Base-by-base conservation (phyloP, 2,888 invertebrate genomes). In the Scaptomyza tumidula region DNA sequence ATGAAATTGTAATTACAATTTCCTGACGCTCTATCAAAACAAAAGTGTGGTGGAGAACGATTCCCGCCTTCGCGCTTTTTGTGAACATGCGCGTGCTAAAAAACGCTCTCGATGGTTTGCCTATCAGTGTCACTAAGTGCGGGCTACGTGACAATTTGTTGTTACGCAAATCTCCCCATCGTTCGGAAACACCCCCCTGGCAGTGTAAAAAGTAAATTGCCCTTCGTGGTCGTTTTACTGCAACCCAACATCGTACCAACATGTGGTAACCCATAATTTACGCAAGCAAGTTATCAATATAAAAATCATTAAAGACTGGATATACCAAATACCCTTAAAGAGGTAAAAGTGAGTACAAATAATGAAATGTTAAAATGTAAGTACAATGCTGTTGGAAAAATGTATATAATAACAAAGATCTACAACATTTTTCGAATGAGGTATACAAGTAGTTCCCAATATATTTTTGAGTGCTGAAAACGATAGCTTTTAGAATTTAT, bases 241-340 rank as follows among this genome's bases (percentile, higher is more conserved):
- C 80, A 80, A 76, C 71, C 87, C 76, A 69, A 75, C 75, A 62
- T 75, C 58, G 63, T 68, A 73, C 81, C 71, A 86, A 76, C 85
- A 86, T 86, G 85, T 85, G 85, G 85, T 80, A 86, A 86, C 87
- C 85, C 75, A 78, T 86, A 86, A 86, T 86, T 86, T 87, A 57
- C 82, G 78, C 81, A 54, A 74, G 86, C 86, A 79, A 75, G 76
- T 80, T 83, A 71, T 69, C 62, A 75, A 73, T 85, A 73, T 76
- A 68, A 76, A 78, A 78, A 74, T 63, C 70, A 71, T 62, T 65
- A 35, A 37, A 10, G 24, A 50, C 19, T 33, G 48, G 35, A 43
- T 14, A 29, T 13, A 19, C n/a, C 35, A 43, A n/a, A 29, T 39
- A n/a, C 29, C 29, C 24, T 31, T 31, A 31, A 39, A 55, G 56